These are phyloP conservation scores for Hoplodrina ambigua DNA, from an alignment of 2,888 invertebrate genomes.

Conservation along the genomic window DNA sequence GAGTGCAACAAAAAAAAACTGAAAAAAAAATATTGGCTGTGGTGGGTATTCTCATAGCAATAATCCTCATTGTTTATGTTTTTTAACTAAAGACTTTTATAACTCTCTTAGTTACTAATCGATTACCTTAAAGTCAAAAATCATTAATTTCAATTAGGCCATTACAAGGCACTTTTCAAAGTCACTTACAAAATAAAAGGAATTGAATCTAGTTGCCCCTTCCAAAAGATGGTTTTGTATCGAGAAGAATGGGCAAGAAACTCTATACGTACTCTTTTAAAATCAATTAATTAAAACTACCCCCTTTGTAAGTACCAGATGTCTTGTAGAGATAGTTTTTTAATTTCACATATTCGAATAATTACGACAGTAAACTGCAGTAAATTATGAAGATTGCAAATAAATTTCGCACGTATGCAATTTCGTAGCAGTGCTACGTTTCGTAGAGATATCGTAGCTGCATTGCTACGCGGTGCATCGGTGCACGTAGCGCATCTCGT, in stretches of 20 bases:
- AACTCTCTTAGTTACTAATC: too few relatives aligned
- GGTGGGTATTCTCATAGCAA: not conserved
- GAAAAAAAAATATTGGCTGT: too few relatives aligned
- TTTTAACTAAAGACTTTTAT: too few relatives aligned
- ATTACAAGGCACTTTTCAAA: too few relatives aligned
- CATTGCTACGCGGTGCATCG: constrained; percentile 87
- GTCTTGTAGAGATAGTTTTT: not conserved
- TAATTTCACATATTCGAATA: not conserved
- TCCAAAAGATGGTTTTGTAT: too few relatives aligned
- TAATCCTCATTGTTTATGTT: not conserved
- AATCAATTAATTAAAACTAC: not conserved
- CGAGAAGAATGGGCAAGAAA: too few relatives aligned
- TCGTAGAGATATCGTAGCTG: constrained; percentile 84
- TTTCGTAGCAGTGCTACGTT: constrained; percentile 84
- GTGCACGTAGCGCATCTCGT: constrained; percentile 81
- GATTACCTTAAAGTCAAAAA: not conserved
- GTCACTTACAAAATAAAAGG: too few relatives aligned
- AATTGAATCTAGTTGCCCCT: too few relatives aligned
- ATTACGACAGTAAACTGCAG: not conserved
- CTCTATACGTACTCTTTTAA: too few relatives aligned
- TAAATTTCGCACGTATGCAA: constrained; percentile 81
- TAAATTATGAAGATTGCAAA: constrained; percentile 59
- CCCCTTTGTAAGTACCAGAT: not conserved
- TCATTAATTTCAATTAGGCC: too few relatives aligned
- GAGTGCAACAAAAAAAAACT: too few relatives aligned